phyloP scores from a whole-genome alignment of 2,113 vertebrate genomes.

The Nyctibius bracteatus region DNA sequence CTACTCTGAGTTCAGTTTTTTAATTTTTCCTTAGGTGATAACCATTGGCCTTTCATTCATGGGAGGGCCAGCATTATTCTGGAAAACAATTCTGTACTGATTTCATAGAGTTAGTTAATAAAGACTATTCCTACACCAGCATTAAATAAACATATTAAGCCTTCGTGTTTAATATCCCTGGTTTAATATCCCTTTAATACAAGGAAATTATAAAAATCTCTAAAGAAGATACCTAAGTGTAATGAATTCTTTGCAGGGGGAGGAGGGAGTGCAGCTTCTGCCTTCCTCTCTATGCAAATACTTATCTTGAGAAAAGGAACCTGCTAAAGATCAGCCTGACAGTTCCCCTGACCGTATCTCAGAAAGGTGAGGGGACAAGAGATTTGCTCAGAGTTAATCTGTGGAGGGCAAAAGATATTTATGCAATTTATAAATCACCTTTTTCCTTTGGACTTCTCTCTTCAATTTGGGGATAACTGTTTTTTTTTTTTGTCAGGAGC shows the following conservation, averaged over 20 bases:
- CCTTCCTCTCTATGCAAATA: neutral
- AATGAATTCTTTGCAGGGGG: neutral
- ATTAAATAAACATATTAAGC: neutral
- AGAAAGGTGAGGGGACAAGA: neutral
- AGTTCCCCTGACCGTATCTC: neutral
- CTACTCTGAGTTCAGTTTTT: neutral
- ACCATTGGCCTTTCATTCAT: neutral
- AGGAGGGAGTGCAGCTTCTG: neutral
- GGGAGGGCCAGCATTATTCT: neutral
- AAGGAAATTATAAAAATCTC: neutral
- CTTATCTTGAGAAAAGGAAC: neutral
- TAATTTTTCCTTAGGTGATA: neutral
- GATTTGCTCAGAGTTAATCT: neutral
- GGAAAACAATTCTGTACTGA: neutral
- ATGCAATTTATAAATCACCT: neutral
- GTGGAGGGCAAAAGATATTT: neutral
- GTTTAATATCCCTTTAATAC: neutral
- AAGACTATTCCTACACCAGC: neutral
- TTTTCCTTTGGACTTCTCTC: neutral
- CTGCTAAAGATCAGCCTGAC: neutral
- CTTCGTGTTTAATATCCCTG: too few species aligned
- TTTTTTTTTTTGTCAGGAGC: neutral
- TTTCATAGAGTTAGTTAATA: neutral
- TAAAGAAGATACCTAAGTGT: neutral
- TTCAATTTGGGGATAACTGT: neutral